phyloP scores from a whole-genome alignment of 2,888 invertebrate species.

The Invenusta paracnida region DNA sequence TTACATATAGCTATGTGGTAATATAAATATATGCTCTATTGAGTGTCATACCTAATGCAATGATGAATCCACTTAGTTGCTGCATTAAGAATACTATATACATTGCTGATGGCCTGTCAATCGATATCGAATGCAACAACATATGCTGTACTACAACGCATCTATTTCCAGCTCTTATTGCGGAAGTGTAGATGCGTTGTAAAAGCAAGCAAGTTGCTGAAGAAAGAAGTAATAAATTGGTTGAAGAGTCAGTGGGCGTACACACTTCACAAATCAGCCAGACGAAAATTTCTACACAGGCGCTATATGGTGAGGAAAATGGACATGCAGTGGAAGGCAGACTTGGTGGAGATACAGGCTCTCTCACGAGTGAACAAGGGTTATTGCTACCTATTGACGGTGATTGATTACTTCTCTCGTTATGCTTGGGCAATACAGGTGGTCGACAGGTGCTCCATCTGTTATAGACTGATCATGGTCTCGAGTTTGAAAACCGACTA shows the following conservation, averaged over 20 bases:
- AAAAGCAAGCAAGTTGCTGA: background rate
- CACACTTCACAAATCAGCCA: background rate
- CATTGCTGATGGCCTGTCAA: no score
- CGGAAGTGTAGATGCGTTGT: background rate
- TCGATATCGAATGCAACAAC: background rate
- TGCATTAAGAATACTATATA: no score
- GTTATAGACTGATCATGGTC: background rate
- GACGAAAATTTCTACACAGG: background rate
- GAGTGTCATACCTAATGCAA: no score
- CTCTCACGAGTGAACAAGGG: background rate
- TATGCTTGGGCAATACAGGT: no score
- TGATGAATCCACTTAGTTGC: no score
- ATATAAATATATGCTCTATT: no score
- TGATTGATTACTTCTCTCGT: background rate
- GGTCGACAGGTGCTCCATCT: background rate
- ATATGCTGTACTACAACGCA: background rate
- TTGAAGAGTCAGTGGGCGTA: background rate
- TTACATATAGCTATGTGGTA: no score
- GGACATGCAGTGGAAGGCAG: slow-evolving; percentile 4
- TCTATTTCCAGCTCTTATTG: background rate
- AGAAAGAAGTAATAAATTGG: background rate
- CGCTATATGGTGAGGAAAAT: background rate
- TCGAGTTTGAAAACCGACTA: background rate
- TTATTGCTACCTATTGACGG: background rate
- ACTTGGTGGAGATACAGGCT: background rate